Evolutionary conservation across 92 coral and sea anemone genomes (phyloP).

Genomic region (Heliopora coerulea): DNA sequence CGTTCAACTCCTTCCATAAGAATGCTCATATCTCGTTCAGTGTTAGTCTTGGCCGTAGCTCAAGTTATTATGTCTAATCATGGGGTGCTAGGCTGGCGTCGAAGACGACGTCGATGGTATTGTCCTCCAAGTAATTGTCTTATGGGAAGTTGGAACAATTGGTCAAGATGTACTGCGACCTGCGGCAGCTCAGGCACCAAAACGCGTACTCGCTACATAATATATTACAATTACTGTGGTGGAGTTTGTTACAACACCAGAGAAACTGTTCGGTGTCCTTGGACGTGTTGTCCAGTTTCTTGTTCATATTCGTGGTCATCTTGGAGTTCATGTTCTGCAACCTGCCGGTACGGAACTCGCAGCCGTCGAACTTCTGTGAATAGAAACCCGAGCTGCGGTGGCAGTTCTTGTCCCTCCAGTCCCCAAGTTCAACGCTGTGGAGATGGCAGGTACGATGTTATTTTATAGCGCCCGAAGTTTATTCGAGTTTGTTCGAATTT

Average conservation of each 20-base stretch:
- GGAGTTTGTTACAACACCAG: background rate
- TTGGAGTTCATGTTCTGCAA: conserved; percentile 76
- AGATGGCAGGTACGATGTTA: conserved; percentile 67
- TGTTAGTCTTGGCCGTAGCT: background rate
- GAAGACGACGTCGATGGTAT: conserved; percentile 52
- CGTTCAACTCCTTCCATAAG: background rate
- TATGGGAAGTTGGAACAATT: conserved; percentile 61
- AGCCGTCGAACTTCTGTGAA: conserved; percentile 52
- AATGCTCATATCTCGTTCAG: conserved; percentile 1
- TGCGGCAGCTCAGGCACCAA: conserved; percentile 64
- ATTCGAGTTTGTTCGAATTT: background rate
- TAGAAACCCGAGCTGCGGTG: conserved; percentile 68
- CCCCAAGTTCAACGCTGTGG: conserved; percentile 59
- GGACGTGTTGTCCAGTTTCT: conserved; percentile 65
- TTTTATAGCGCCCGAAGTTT: background rate
- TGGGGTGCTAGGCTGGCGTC: conserved; percentile 25
- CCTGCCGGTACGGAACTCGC: conserved; percentile 69
- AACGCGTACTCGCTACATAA: conserved; percentile 46
- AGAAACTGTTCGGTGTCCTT: conserved; percentile 60
- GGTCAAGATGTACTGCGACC: conserved; percentile 56
- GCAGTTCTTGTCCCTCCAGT: conserved; percentile 67
- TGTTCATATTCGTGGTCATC: conserved; percentile 67
- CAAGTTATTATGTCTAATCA: background rate
- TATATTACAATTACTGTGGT: conserved; percentile 19
- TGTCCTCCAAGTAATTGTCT: conserved; percentile 54